phyloP scores from a whole-genome alignment of 2,888 invertebrate genomes.

The Pherbina coryleti region DNA sequence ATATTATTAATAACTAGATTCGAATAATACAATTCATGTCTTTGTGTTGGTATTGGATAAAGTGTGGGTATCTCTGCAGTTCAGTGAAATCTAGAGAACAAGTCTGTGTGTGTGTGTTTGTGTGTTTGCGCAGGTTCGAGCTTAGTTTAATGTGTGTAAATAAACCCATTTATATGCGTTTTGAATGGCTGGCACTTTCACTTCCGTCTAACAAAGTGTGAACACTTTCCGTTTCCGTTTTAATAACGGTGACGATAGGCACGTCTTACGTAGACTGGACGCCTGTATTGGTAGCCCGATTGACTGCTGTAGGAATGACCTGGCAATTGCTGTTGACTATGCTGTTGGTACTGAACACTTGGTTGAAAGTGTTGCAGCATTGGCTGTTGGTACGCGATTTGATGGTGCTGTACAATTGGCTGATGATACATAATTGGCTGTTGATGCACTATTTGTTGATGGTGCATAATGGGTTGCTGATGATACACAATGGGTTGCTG shows the following conservation, averaged over 20 bases:
- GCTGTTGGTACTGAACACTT: not conserved
- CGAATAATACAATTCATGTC: slow-evolving; percentile 42
- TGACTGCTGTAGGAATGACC: slow-evolving; percentile 58
- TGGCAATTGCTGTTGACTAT: slow-evolving; percentile 24
- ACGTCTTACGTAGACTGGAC: slow-evolving; percentile 64
- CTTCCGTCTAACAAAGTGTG: not conserved
- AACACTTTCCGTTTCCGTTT: slow-evolving; percentile 19
- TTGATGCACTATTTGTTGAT: not conserved
- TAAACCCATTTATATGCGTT: not conserved
- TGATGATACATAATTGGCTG: not conserved
- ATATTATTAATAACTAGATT: slow-evolving; percentile 42
- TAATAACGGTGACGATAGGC: slow-evolving; percentile 61
- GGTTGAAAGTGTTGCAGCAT: not conserved
- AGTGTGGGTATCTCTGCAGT: slow-evolving; percentile 6
- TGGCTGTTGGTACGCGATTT: slow-evolving; percentile 12
- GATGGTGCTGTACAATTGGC: not conserved
- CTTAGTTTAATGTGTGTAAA: not conserved
- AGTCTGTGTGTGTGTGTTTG: not conserved
- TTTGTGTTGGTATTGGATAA: not conserved
- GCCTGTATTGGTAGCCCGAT: slow-evolving; percentile 64
- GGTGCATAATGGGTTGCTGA: no score
- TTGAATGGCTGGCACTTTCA: not conserved
- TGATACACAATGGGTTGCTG: not conserved
- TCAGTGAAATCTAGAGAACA: not conserved
- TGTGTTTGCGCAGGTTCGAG: not conserved